Evolutionary conservation across 2,113 vertebrate genomes (phyloP).

Genomic region (Thalassoma bifasciatum): DNA sequence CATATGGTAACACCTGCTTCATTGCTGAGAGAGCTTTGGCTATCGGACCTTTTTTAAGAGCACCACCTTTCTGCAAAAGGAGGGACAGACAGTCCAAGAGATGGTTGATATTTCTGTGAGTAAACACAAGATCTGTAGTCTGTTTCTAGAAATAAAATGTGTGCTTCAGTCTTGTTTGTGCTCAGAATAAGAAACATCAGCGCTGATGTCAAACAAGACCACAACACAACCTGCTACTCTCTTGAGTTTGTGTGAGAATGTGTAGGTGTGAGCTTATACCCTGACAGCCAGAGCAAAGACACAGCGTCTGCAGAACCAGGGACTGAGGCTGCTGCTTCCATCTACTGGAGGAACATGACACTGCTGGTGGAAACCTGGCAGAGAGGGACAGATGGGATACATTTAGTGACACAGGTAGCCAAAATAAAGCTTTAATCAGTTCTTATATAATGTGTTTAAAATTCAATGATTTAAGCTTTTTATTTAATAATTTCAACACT

Average conservation of each 20-base stretch:
- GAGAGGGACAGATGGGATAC: background rate
- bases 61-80: slow-evolving; percentile 90
- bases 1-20: slow-evolving; percentile 94
- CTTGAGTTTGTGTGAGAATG: background rate
- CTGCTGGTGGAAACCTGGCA: slow-evolving; percentile 94
- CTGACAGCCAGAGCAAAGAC: slow-evolving; percentile 90
- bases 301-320: slow-evolving; percentile 97
- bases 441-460: background rate
- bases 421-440: background rate
- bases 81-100: background rate
- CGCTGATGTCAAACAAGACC: too few relatives aligned
- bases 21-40: slow-evolving; percentile 90
- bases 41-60: slow-evolving; percentile 93
- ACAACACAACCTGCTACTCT: too few relatives aligned
- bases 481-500: too few relatives aligned
- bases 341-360: slow-evolving; percentile 92
- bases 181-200: too few relatives aligned
- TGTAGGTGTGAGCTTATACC: slow-evolving; percentile 53
- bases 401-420: background rate
- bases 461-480: too few relatives aligned
- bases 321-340: slow-evolving; percentile 73
- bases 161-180: too few relatives aligned
- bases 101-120: too few relatives aligned
- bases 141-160: too few relatives aligned
- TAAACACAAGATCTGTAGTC: too few relatives aligned